Base-by-base conservation (phyloP, 2,888 invertebrate genomes). In the Drosophila cognata region DNA sequence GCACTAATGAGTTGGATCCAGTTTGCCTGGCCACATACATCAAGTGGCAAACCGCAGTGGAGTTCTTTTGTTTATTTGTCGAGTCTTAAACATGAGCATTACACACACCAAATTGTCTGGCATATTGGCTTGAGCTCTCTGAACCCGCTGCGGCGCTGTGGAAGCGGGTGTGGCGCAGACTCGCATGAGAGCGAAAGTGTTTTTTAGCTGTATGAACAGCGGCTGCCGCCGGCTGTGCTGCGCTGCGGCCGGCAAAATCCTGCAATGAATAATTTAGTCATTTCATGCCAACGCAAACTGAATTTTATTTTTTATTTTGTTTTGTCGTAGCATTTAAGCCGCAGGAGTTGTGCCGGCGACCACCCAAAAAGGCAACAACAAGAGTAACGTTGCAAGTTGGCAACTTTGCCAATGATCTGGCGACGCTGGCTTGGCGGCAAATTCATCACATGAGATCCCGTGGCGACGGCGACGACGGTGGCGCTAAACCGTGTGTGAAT, bases 211-310 rank as follows among this genome's bases (percentile, higher is more conserved):
- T 56, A 52, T 48, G 18, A 46, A 55, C 21, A 31, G 35, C 53
- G 52, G 66, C 52, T 36, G 65, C 57, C 59, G 68, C 56, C 59
- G 79, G 64, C 64, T 73, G 51, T 25, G 43, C 38, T 43, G 28
- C 21, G 43, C 38, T 43, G 28, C 21, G 52, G 51, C 52, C 65
- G 59, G 65, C 65, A 84, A 90, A 46, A 85, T 89, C 90, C 87
- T 81, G 88, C 88, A 88, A 90, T 90, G 86, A 90, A 88, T 87
- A 90, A 87, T 87, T 87, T 90, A 90, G 86, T 86, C 82, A 84
- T 89, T 88, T 79, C 72, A 83, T 75, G 70, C 79, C 71, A 67
- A 78, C 67, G 50, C 70, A 79, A 79, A 74, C 66, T 68, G 84
- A 86, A 84, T 67, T 86, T 77, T 77, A n/a, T 21, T 21, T 21